A percentile compares a stretch with the other conserved stretches of the same genome.
phyloP scores from a whole-genome alignment of 2,888 invertebrate species.

The Euplagia quadripunctaria region DNA sequence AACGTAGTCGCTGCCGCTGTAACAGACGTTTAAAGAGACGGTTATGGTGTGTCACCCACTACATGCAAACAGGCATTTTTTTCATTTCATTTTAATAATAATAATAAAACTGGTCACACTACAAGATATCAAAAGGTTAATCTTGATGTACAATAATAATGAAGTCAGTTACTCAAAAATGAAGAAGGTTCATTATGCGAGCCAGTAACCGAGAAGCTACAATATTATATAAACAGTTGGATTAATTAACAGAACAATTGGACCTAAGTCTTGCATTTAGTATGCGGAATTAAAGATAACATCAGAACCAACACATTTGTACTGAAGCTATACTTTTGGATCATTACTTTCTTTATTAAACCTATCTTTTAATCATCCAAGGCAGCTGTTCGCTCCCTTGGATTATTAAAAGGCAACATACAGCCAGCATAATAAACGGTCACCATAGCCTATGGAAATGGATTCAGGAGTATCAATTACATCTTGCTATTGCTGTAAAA shows the following conservation, averaged over 20 bases:
- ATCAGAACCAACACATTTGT: not conserved
- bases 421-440: not conserved
- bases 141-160: not conserved
- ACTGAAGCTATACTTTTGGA: not conserved
- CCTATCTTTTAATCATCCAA: not conserved
- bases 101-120: too few relatives aligned
- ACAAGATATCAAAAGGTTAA: too few relatives aligned
- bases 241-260: constrained; percentile 45
- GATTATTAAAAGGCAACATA: too few relatives aligned
- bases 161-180: not conserved
- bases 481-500: not conserved
- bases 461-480: not conserved
- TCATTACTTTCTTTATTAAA: constrained; percentile 10
- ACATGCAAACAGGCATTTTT: too few relatives aligned
- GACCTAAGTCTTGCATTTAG: constrained; percentile 36
- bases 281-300: constrained; percentile 39
- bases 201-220: not conserved
- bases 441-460: too few relatives aligned
- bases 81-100: too few relatives aligned
- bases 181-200: not conserved
- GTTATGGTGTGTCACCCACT: too few relatives aligned
- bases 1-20: not conserved
- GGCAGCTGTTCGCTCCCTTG: too few relatives aligned
- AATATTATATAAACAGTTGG: not conserved
- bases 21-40: too few relatives aligned